A percentile compares a stretch with the other conserved stretches of the same genome.
phyloP scores from a whole-genome alignment of 2,113 vertebrate species.

The Guaruba guarouba region DNA sequence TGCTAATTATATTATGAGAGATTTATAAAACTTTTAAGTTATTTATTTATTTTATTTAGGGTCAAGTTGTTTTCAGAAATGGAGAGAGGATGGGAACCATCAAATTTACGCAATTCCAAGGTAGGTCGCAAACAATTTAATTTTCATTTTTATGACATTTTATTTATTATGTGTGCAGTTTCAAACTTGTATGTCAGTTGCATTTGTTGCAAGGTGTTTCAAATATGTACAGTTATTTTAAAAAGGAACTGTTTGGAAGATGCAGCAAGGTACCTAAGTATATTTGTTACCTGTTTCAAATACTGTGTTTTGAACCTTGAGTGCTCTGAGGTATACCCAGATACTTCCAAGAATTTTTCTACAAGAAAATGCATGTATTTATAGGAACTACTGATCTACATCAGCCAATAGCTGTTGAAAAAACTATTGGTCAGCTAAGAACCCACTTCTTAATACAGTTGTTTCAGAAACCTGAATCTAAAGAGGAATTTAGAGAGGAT shows the following conservation, averaged over 20 bases:
- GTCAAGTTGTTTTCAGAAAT: slow-evolving; percentile 98
- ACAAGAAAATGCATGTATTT: not conserved
- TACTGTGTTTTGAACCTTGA: not conserved
- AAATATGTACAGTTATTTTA: not conserved
- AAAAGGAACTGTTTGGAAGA: not conserved
- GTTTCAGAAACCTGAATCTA: not conserved
- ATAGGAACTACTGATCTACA: not conserved
- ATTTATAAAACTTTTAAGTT: not conserved
- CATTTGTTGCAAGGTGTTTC: not conserved
- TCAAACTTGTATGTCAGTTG: not conserved
- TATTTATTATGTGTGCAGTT: not conserved
- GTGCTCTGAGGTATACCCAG: not conserved
- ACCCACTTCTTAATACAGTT: not conserved
- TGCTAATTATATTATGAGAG: not conserved
- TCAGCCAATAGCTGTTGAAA: not conserved
- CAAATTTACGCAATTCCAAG: slow-evolving; percentile 99
- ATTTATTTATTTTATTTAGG: slow-evolving; percentile 81
- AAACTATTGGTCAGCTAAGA: not conserved
- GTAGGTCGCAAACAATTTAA: slow-evolving; percentile 73
- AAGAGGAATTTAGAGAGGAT: not conserved
- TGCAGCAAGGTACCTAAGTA: not conserved
- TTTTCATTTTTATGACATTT: not conserved
- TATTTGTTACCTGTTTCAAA: not conserved
- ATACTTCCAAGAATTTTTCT: not conserved
- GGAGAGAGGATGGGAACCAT: slow-evolving; percentile 98